These are phyloP conservation scores for Chiloscyllium plagiosum DNA, from an alignment of 2,113 vertebrate genomes.

Conservation along the genomic window DNA sequence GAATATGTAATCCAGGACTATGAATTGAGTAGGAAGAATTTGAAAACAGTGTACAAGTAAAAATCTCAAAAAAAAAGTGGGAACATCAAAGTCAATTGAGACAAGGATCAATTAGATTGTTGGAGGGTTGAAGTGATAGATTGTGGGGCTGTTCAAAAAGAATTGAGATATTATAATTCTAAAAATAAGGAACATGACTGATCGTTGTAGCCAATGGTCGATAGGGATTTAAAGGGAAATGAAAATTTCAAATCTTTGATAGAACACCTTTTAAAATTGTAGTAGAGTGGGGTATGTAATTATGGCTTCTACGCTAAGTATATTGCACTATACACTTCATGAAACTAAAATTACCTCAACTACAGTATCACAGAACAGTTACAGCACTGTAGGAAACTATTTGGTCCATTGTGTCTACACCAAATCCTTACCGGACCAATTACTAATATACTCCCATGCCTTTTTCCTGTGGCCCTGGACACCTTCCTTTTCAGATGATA, in stretches of 20 bases:
- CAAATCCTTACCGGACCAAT: neutral
- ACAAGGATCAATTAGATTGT: neutral
- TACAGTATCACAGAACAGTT: neutral
- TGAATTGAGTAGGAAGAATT: neutral
- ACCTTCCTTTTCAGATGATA: too few relatives aligned
- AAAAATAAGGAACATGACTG: neutral
- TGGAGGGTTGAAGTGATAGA: neutral
- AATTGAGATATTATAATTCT: neutral
- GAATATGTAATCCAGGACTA: neutral
- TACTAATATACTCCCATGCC: neutral
- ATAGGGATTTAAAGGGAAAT: neutral
- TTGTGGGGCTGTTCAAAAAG: neutral
- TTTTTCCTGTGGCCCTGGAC: neutral
- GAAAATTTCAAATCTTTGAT: neutral
- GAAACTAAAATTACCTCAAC: neutral
- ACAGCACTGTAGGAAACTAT: neutral
- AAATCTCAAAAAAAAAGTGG: neutral
- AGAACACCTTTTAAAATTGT: neutral
- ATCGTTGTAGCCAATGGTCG: neutral
- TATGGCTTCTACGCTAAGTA: neutral
- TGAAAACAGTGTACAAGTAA: neutral
- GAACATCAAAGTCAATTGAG: neutral
- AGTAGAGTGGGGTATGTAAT: neutral
- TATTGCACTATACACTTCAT: neutral
- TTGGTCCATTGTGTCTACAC: neutral